Percentiles rank a stretch among this genome's conserved stretches.
Evolutionary conservation across 2,888 invertebrate species (phyloP).

Genomic region (Pandemis corylana): DNA sequence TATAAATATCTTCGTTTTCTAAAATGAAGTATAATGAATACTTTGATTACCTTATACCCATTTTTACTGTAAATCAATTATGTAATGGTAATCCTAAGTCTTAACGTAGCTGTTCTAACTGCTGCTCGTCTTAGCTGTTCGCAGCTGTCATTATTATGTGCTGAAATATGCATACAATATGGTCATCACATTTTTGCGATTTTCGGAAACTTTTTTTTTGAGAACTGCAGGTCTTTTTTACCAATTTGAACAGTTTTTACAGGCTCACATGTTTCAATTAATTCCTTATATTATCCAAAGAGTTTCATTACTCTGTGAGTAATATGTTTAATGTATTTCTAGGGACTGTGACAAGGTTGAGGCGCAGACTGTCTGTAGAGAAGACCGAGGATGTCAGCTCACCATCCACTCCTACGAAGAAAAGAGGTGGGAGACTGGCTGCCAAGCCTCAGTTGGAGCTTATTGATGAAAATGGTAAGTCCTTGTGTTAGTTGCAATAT

Average conservation of each 20-base stretch:
- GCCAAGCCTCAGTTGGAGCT: constrained; percentile 75
- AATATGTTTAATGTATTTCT: neutral
- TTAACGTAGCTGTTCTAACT: neutral
- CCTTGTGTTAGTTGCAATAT: neutral
- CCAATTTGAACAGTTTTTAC: neutral
- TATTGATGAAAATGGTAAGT: constrained; percentile 77
- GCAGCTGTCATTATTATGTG: neutral
- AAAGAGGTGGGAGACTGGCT: constrained; percentile 63
- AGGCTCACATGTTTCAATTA: neutral
- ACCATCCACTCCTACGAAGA: constrained; percentile 74
- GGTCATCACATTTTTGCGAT: neutral
- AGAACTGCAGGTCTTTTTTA: neutral
- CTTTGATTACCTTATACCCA: too few relatives aligned
- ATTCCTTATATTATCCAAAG: neutral
- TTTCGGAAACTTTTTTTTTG: neutral
- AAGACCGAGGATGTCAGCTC: constrained; percentile 68
- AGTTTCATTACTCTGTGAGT: neutral
- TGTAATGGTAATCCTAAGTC: neutral
- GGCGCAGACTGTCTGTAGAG: constrained; percentile 72
- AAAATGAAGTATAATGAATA: too few relatives aligned
- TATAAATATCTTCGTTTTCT: constrained; percentile 9
- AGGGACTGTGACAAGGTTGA: constrained; percentile 62
- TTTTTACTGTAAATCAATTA: too few relatives aligned
- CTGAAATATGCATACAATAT: neutral
- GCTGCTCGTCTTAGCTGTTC: too few relatives aligned